Evolutionary conservation across 2,888 invertebrate species (phyloP).

Genomic region (Dendrolimus houi): DNA sequence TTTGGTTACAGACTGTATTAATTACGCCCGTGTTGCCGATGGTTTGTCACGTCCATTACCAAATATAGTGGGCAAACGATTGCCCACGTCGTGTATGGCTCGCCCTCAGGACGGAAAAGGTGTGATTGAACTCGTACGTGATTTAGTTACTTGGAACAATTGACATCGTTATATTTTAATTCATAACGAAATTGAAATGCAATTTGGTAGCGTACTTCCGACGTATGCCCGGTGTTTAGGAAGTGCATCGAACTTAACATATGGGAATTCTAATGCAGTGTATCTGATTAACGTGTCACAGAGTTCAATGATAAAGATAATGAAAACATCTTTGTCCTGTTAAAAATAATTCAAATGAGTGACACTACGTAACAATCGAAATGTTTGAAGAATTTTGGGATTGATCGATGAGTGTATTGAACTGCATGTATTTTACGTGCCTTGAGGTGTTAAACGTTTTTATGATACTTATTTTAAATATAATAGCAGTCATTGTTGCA

Average conservation of each 20-base stretch:
- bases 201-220: slow-evolving; percentile 57
- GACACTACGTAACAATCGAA: background rate
- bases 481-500: background rate
- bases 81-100: slow-evolving; percentile 49
- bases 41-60: slow-evolving; percentile 65
- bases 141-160: slow-evolving; percentile 28
- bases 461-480: background rate
- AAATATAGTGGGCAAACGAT: slow-evolving; percentile 57
- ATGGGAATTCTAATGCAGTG: slow-evolving; percentile 3
- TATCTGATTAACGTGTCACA: background rate
- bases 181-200: slow-evolving; percentile 48
- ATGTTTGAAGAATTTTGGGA: background rate
- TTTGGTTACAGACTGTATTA: slow-evolving; percentile 65
- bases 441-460: background rate
- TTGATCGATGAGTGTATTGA: background rate
- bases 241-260: slow-evolving; percentile 43
- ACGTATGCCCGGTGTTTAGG: slow-evolving; percentile 33
- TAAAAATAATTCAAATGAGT: background rate
- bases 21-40: slow-evolving; percentile 40
- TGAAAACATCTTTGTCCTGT: background rate
- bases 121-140: slow-evolving; percentile 55
- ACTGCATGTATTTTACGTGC: background rate
- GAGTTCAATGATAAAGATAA: background rate
- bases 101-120: slow-evolving; percentile 59
- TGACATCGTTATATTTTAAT: slow-evolving; percentile 27